phyloP scores from a whole-genome alignment of 2,797 vertebrate species.

The Sebastolobus altivelis region DNA sequence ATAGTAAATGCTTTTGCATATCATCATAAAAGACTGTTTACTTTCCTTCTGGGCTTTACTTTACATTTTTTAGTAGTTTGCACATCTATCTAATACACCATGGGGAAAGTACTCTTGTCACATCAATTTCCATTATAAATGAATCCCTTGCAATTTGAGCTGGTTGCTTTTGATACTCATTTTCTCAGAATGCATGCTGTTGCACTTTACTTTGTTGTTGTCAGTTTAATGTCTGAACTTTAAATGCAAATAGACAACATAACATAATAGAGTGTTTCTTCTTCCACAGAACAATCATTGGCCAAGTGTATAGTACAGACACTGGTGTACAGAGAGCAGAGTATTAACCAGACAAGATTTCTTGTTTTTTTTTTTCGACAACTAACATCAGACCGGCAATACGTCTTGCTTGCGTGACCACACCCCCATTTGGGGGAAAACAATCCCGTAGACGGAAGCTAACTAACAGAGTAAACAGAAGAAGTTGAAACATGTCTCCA shows the following conservation, averaged over 20 bases:
- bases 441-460: no score
- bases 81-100: background rate
- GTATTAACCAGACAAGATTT: background rate
- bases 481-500: no score
- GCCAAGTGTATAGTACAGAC: background rate
- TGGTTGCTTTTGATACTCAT: background rate
- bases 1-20: constrained; percentile 34
- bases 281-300: background rate
- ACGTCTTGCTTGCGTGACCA: no score
- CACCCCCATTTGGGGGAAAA: no score
- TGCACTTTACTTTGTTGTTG: background rate
- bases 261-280: background rate
- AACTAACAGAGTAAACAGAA: no score
- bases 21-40: constrained; percentile 5
- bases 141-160: background rate
- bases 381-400: no score
- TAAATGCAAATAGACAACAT: background rate
- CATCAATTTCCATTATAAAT: background rate
- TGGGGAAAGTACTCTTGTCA: background rate
- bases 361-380: background rate
- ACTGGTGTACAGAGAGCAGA: background rate
- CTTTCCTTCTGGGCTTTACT: background rate
- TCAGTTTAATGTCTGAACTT: background rate
- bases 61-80: background rate
- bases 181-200: background rate